These are phyloP conservation scores for Orchestia grillus DNA, from an alignment of 1,140 invertebrate genomes.

Conservation along the genomic window DNA sequence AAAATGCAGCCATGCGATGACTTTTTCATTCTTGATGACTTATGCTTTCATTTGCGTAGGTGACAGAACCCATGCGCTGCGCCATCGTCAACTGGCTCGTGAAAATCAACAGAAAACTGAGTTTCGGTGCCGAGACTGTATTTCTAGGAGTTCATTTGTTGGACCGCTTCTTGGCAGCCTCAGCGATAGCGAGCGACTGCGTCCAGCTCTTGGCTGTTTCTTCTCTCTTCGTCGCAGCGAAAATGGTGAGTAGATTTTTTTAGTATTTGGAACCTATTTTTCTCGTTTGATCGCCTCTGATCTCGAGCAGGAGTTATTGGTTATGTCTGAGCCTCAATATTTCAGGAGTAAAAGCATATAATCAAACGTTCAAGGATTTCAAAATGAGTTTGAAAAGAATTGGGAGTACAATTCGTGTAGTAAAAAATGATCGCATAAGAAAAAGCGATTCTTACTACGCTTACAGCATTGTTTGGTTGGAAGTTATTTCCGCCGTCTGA, in stretches of 20 bases:
- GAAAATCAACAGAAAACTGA: slow-evolving; percentile 57
- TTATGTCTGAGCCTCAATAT: too few relatives aligned
- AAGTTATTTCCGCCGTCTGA: too few relatives aligned
- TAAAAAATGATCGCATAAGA: too few relatives aligned
- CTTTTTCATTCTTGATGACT: not conserved
- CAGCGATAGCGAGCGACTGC: slow-evolving; percentile 58
- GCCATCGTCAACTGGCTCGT: slow-evolving; percentile 59
- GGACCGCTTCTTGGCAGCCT: slow-evolving; percentile 49
- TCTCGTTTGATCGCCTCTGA: too few relatives aligned
- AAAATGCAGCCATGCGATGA: not conserved
- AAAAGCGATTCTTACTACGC: too few relatives aligned
- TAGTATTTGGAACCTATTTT: not conserved
- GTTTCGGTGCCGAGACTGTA: slow-evolving; percentile 58
- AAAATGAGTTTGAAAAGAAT: too few relatives aligned
- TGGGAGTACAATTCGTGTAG: too few relatives aligned
- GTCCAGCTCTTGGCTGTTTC: slow-evolving; percentile 56
- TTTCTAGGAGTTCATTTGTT: slow-evolving; percentile 57
- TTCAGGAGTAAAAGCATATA: too few relatives aligned
- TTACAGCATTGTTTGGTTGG: too few relatives aligned
- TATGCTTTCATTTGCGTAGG: slow-evolving; percentile 10
- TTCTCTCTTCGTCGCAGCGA: slow-evolving; percentile 56
- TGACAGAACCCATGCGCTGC: slow-evolving; percentile 57
- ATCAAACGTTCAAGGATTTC: too few relatives aligned
- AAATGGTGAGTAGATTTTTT: slow-evolving; percentile 54
- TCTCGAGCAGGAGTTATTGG: too few relatives aligned